phyloP scores from a whole-genome alignment of 2,797 vertebrate genomes.

The Nyctibius grandis region DNA sequence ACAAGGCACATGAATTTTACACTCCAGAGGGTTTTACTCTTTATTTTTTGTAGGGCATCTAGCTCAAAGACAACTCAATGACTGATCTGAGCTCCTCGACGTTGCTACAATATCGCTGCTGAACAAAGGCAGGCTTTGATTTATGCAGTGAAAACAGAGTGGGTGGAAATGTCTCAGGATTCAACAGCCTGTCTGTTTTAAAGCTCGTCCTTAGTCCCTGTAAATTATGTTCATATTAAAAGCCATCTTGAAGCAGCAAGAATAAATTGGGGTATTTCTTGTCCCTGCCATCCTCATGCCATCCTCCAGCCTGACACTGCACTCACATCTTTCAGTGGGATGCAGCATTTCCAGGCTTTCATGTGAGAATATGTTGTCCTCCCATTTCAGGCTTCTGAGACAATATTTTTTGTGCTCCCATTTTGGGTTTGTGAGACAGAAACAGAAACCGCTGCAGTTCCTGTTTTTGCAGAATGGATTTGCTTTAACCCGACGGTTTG shows the following conservation, averaged over 20 bases:
- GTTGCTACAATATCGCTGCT: not conserved
- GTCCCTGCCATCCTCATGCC: rapidly evolving
- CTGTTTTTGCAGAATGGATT: slow-evolving; percentile 36
- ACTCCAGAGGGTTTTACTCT: not conserved
- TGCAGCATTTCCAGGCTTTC: slow-evolving; percentile 5
- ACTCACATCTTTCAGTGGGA: not conserved
- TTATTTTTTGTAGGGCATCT: not conserved
- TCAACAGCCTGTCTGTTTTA: slow-evolving; percentile 38
- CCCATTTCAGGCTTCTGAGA: slow-evolving; percentile 12
- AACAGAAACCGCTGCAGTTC: slow-evolving; percentile 22
- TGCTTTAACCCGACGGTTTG: slow-evolving; percentile 23
- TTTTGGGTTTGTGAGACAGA: slow-evolving; percentile 10
- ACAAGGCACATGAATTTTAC: not conserved
- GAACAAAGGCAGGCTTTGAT: slow-evolving; percentile 56
- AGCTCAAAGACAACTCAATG: slow-evolving; percentile 1
- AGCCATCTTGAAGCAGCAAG: not conserved
- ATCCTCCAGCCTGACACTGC: not conserved
- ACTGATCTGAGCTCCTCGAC: not conserved
- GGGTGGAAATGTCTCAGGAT: slow-evolving; percentile 53
- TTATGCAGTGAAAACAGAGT: slow-evolving; percentile 55
- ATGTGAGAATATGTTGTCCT: not conserved
- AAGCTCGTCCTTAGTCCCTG: not conserved
- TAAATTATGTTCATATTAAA: slow-evolving; percentile 13
- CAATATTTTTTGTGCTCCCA: not conserved
- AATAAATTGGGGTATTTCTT: not conserved